Conservation (phyloP, 64 coral and sea anemone species). For the Porites australiensis region DNA sequence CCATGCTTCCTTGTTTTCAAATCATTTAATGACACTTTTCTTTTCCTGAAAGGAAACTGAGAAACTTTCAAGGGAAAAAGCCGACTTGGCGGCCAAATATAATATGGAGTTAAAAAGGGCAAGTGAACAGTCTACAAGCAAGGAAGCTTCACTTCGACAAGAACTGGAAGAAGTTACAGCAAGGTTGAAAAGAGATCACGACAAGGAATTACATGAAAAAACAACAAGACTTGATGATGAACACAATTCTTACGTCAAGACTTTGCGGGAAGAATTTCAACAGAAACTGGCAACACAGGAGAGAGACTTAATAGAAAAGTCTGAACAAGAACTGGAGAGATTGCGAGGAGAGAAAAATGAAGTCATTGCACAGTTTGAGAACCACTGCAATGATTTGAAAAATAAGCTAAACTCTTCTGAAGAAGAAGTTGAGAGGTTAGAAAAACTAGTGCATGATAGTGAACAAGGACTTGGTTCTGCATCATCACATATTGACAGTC, state of each 20-base stretch:
- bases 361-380: slow-evolving; percentile 76
- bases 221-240: slow-evolving; percentile 54
- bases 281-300: slow-evolving; percentile 45
- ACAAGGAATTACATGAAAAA: slow-evolving; percentile 65
- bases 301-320: slow-evolving; percentile 49
- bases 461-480: slow-evolving; percentile 94
- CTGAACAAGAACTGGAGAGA: slow-evolving; percentile 67
- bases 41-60: slow-evolving; percentile 63
- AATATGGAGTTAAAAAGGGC: slow-evolving; percentile 74
- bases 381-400: slow-evolving; percentile 77
- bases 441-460: slow-evolving; percentile 76
- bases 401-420: slow-evolving; percentile 67
- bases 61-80: slow-evolving; percentile 78
- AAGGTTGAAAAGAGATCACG: slow-evolving; percentile 67
- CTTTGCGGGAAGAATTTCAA: slow-evolving; percentile 64
- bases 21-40: neutral
- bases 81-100: slow-evolving; percentile 86
- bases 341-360: slow-evolving; percentile 75
- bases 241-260: slow-evolving; percentile 41
- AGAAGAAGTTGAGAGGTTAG: slow-evolving; percentile 75
- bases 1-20: no score
- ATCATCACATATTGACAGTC: slow-evolving; percentile 70
- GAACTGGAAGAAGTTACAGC: slow-evolving; percentile 79
- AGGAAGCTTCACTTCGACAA: slow-evolving; percentile 72
- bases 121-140: slow-evolving; percentile 72